Evolutionary conservation across 2,888 invertebrate genomes (phyloP).

Genomic region (Alloplasta piceator): DNA sequence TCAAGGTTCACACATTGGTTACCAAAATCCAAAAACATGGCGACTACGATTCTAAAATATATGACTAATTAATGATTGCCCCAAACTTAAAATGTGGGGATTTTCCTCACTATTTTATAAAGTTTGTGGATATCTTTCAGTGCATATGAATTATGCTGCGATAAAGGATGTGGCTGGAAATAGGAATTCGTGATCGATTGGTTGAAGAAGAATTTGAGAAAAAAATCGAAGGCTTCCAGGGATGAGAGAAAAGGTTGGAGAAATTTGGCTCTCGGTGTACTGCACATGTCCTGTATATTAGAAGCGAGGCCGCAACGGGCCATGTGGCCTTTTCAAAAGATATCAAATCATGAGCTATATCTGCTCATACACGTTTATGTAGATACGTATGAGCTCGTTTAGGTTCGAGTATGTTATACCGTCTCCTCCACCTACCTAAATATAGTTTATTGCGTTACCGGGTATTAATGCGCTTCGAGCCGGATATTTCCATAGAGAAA

Average conservation of each 20-base stretch:
- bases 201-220: no score
- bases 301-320: conserved; percentile 73
- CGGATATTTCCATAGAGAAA: conserved; percentile 54
- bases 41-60: no score
- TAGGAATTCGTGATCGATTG: no score
- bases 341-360: conserved; percentile 80
- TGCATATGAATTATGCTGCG: no score
- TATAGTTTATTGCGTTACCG: conserved; percentile 83
- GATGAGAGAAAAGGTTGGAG: conserved; percentile 9
- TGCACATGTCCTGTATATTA: conserved; percentile 37
- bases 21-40: no score
- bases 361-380: conserved; percentile 63
- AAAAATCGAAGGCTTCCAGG: not conserved
- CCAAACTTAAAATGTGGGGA: no score
- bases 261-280: conserved; percentile 26
- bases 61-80: no score
- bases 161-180: no score
- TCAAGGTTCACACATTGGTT: no score
- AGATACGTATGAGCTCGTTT: conserved; percentile 16
- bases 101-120: no score
- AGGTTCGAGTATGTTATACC: conserved; percentile 68
- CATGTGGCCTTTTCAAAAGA: conserved; percentile 82
- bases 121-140: no score
- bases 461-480: conserved; percentile 79
- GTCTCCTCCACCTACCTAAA: conserved; percentile 79